These are phyloP conservation scores for Eleutherodactylus coqui DNA, from an alignment of 2,797 vertebrate genomes.

Conservation along the genomic window DNA sequence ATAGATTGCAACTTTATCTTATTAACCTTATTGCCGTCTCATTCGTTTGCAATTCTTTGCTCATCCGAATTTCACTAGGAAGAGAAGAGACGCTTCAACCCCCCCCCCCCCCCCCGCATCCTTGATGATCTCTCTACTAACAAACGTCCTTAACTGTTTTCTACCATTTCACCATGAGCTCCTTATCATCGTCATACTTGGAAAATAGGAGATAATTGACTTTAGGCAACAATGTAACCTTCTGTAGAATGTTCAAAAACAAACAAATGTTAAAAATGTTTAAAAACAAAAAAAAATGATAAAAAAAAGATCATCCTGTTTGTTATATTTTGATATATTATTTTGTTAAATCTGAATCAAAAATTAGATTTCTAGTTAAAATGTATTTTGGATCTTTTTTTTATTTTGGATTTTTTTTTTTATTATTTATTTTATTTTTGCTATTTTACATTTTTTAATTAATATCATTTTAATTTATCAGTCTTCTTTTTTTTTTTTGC, in stretches of 20 bases:
- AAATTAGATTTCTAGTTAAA: too few relatives aligned
- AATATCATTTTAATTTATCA: not conserved
- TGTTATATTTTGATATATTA: not conserved
- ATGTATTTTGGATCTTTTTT: not conserved
- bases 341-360: not conserved
- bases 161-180: not conserved
- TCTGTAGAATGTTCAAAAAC: too few relatives aligned
- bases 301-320: not conserved
- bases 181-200: too few relatives aligned
- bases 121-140: not conserved
- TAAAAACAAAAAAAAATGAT: not conserved
- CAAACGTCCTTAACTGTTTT: not conserved
- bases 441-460: not conserved
- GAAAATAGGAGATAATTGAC: not conserved
- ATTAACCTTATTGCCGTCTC: constrained; percentile 39
- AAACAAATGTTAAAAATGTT: not conserved
- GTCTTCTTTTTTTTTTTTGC: not conserved
- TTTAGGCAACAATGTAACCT: not conserved
- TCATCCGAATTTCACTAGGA: not conserved
- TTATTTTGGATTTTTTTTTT: not conserved
- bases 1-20: constrained; percentile 59
- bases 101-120: not conserved
- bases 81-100: not conserved
- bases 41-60: not conserved
- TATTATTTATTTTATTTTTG: not conserved